Conservation (phyloP, 2,113 vertebrate genomes). For the Platichthys stellatus region DNA sequence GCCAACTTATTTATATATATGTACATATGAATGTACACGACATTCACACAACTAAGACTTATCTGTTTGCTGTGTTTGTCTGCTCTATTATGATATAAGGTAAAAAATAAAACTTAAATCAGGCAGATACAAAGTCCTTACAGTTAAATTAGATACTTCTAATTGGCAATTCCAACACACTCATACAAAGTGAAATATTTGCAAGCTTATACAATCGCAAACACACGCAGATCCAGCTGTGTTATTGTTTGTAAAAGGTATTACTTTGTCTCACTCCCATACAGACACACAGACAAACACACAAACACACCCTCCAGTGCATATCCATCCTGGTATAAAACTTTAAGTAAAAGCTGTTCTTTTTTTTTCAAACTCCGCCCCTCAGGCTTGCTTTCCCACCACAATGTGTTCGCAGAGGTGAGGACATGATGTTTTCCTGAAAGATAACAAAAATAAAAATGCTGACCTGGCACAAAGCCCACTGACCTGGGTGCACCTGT, state of each 20-base stretch:
- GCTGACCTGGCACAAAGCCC: constrained; percentile 4
- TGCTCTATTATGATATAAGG: neutral
- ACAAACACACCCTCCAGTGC: neutral
- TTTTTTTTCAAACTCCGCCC: constrained; percentile 35
- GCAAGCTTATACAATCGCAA: neutral
- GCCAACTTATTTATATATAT: neutral
- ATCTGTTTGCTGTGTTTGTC: neutral
- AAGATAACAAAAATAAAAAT: constrained; percentile 6
- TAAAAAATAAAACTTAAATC: neutral
- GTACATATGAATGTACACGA: too few species aligned
- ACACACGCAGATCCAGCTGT: neutral
- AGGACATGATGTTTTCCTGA: constrained; percentile 31
- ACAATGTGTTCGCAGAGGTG: constrained; percentile 11
- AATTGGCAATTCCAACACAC: too few species aligned
- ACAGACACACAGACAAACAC: neutral
- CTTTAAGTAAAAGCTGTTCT: neutral
- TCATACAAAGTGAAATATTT: too few species aligned
- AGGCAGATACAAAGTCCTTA: too few species aligned
- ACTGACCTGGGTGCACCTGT: constrained; percentile 15
- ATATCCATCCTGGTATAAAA: constrained; percentile 4
- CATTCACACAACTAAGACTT: neutral
- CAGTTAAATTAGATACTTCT: too few species aligned
- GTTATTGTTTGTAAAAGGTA: neutral
- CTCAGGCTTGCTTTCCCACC: constrained; percentile 25
- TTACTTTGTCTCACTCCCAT: neutral